Evolutionary conservation across 2,113 vertebrate genomes (phyloP), one percentile per base, ranked within the genome.

Genomic region (Solenodon paradoxus): DNA sequence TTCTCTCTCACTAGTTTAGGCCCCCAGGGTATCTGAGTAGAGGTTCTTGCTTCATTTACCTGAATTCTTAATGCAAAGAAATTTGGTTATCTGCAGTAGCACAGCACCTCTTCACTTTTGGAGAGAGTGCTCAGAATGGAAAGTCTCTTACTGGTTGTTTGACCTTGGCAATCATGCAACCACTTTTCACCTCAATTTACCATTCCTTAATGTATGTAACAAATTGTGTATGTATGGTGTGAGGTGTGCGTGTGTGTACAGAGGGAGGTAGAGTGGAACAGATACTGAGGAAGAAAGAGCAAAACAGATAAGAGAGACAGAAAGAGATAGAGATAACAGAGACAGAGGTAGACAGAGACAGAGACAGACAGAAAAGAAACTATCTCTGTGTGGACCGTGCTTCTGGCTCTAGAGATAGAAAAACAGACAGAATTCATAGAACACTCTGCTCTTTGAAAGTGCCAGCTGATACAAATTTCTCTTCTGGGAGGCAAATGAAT

Each of bases 111-210:
- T 2, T 42, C 24, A 5, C 9, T 38, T 9, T 1, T 6, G 5
- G 20, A 24, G 3, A n/a, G 35, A 38, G 12, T 17, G 3, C 32
- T 42, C n/a, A 16, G 55, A 69, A 12, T 26, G 12, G 8, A 19
- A 71, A 57, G 0, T 17, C 2, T 1, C 10, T 5, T 26, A 55
- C 3, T 5, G 16, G 3, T 2, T 12, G 1, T 26, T 2, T 51
- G 40, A 94, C 6, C 45, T 59, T 11, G 19, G 26, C 13, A 24
- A 19, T 24, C 19, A 51, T 22, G 20, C 53, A 20, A 6, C 9
- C 13, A 12, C 7, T 77, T 19, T 51, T 68, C 5, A 0, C 61
- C 9, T 61, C 32, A n/a, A 32, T 3, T 16, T 13, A 28, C 45
- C 0, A 2, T 63, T 30, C 8, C n/a, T n/a, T n/a, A n/a, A 47